A percentile compares a stretch with the other conserved stretches of the same genome.
Evolutionary conservation across 2,113 vertebrate species (phyloP).

Genomic region (Buteo buteo): DNA sequence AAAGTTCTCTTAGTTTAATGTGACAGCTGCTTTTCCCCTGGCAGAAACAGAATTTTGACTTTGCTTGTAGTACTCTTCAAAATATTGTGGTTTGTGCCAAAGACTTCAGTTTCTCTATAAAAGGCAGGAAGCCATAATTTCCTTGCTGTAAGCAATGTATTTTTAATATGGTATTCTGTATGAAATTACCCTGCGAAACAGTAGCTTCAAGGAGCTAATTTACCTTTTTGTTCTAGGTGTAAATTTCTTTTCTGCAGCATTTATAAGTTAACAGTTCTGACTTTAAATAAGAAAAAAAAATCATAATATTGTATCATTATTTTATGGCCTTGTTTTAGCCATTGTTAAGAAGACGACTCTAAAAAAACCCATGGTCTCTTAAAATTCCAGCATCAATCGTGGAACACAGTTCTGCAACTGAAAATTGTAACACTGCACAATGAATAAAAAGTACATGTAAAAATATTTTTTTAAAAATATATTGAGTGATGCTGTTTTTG

Average conservation of each 20-base stretch:
- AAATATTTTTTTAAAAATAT: background rate
- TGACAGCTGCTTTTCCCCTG: slow-evolving; percentile 9
- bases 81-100: background rate
- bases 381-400: background rate
- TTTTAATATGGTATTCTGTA: background rate
- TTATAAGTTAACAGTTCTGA: background rate
- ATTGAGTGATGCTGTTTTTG: background rate
- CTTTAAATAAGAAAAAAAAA: background rate
- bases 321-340: background rate
- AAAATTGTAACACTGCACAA: background rate
- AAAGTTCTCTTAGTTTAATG: slow-evolving; percentile 21
- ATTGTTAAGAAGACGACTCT: background rate
- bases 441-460: background rate
- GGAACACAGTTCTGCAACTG: background rate
- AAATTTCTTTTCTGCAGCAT: background rate
- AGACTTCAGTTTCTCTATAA: background rate
- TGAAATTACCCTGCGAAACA: background rate
- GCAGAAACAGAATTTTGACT: slow-evolving; percentile 8
- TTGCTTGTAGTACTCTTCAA: background rate
- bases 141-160: background rate
- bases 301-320: background rate
- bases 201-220: background rate
- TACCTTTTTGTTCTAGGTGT: background rate
- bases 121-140: background rate
- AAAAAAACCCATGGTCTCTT: background rate